Percentiles rank a stretch among this genome's conserved stretches.
Evolutionary conservation across 2,797 vertebrate genomes (phyloP).

Genomic region (Numenius phaeopus): DNA sequence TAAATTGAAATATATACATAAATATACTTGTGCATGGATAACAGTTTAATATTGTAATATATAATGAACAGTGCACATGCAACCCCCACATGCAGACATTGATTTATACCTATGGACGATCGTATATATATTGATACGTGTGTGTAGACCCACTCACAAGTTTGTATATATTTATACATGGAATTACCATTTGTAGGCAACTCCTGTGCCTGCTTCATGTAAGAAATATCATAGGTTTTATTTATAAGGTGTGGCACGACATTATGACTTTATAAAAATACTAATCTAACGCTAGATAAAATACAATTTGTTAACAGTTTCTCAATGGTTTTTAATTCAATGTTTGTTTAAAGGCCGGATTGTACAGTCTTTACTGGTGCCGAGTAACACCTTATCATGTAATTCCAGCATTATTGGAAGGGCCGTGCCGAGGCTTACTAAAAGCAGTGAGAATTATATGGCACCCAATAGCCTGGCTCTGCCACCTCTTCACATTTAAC

Average conservation of each 20-base stretch:
- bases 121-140: slow-evolving; percentile 21
- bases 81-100: slow-evolving; percentile 1
- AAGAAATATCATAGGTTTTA: background rate
- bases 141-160: background rate
- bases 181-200: background rate
- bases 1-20: slow-evolving; percentile 84
- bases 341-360: background rate
- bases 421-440: background rate
- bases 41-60: slow-evolving; percentile 70
- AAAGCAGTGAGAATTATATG: background rate
- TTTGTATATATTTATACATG: background rate
- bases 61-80: background rate
- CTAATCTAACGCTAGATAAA: slow-evolving; percentile 11
- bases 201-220: background rate
- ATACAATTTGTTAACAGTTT: background rate
- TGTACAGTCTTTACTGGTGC: background rate
- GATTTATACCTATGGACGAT: background rate
- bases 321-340: background rate
- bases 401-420: background rate
- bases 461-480: background rate
- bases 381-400: background rate
- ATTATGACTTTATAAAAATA: slow-evolving; percentile 42
- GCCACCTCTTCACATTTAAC: background rate
- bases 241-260: slow-evolving; percentile 20
- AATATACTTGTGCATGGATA: slow-evolving; percentile 81